Evolutionary conservation across 2,888 invertebrate species (phyloP).

Genomic region (Flabesymbios commensalis): DNA sequence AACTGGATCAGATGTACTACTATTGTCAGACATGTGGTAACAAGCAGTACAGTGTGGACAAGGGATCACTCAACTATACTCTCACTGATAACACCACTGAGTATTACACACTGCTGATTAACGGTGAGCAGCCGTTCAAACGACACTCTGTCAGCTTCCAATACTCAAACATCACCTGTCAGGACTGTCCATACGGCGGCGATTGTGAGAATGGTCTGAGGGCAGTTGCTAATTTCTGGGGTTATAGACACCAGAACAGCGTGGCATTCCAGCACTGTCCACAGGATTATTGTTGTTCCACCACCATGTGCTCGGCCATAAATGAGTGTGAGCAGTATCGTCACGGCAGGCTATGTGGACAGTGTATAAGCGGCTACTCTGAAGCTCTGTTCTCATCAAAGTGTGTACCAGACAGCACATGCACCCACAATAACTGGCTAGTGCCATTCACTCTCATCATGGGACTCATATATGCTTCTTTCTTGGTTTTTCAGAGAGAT

Average conservation of each 20-base stretch:
- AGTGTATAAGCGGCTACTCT: constrained; percentile 20
- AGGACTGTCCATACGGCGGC: constrained; percentile 27
- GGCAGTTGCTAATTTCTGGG: constrained; percentile 26
- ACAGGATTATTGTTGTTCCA: constrained; percentile 19
- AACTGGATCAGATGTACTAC: constrained; percentile 26
- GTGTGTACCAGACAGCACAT: constrained; percentile 21
- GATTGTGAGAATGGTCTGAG: constrained; percentile 13
- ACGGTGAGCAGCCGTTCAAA: constrained; percentile 12
- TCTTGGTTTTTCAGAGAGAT: constrained; percentile 21
- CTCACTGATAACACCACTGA: constrained; percentile 6
- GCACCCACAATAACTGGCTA: constrained; percentile 14
- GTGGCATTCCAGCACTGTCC: constrained; percentile 24
- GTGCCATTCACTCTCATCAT: constrained; percentile 4
- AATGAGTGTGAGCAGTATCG: constrained; percentile 20
- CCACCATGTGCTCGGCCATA: constrained; percentile 6
- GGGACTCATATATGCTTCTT: constrained; percentile 16
- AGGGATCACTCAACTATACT: constrained; percentile 25
- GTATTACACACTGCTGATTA: constrained; percentile 17
- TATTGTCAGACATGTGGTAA: constrained; percentile 26
- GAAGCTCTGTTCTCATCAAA: constrained; percentile 24
- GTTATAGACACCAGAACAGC: constrained; percentile 2
- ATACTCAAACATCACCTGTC: constrained; percentile 24
- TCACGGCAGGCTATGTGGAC: constrained; percentile 25
- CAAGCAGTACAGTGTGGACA: constrained; percentile 24
- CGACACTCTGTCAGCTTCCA: constrained; percentile 11